Base-by-base conservation (phyloP, 2,113 vertebrate species). In the Corvus hawaiiensis region DNA sequence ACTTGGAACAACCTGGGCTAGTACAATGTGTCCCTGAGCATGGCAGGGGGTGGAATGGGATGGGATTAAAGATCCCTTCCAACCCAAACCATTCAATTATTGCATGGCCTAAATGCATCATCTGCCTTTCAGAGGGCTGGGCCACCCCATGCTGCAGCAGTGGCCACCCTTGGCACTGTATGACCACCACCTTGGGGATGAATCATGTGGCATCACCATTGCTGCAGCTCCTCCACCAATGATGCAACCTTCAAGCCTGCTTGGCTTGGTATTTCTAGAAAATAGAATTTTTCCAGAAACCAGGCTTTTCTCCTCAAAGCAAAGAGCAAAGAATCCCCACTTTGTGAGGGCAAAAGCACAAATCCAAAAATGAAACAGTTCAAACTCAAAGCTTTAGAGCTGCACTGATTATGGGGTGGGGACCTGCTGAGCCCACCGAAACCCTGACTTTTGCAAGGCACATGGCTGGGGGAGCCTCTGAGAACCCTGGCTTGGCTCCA, bases 281-380 rank as follows among this genome's bases (percentile, higher is more conserved):
- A 32, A 27, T 0, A 22, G 32, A 22, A 8, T 61, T 77, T 68
- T 15, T 30, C 33, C 63, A 68, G 52, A 72, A 76, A 16, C 6
- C 3, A 1, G 1, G 15, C 0, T 2, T 46, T 39, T 35, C 15
- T 18, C 32, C 51, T 59, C 54, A 35, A 27, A 6, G 7, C 33
- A 19, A 49, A 48, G 21, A n/a, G 24, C 12, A 8, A 52, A 62
- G 44, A 44, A 1, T 11, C 3, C 10, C 8, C 0, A 0, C 4
- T 10, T 39, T 11, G 16, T 22, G 49, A 27, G 44, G 63, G n/a
- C 52, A 41, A 14, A n/a, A 85, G 5, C 24, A 7, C n/a, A 8
- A 15, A 13, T 4, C 46, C 59, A 22, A 17, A 30, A 66, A 0
- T 0, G 0, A 28, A 15, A 3, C 37, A 68, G 32, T 4, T 13